Evolutionary conservation across 2,797 vertebrate genomes (phyloP).

Genomic region (Acipenser oxyrinchus): DNA sequence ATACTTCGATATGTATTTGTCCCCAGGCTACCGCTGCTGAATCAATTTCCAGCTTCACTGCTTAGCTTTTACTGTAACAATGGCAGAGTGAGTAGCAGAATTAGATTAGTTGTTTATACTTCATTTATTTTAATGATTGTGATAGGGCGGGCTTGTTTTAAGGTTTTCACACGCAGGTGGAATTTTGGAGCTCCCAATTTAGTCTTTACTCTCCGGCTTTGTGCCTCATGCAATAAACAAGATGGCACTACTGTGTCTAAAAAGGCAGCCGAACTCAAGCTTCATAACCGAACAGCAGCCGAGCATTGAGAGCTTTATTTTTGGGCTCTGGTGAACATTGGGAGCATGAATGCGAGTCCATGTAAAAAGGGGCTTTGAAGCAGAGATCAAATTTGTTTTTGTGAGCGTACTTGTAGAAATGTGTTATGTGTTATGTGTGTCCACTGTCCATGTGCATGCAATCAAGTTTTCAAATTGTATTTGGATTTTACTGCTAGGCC

Average conservation of each 20-base stretch:
- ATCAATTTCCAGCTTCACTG: slow-evolving; percentile 26
- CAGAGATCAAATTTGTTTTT: too few species aligned
- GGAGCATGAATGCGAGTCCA: background rate
- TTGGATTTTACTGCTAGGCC: too few species aligned
- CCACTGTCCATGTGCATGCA: too few species aligned
- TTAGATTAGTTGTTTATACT: slow-evolving; percentile 17
- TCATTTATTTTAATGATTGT: slow-evolving; percentile 23
- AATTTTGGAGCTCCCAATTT: slow-evolving; percentile 28
- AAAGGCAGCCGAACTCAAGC: background rate
- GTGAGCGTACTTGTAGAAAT: too few species aligned
- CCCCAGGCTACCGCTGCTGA: slow-evolving; percentile 15
- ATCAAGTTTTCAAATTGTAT: too few species aligned
- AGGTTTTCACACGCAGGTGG: slow-evolving; percentile 23
- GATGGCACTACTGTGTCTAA: background rate
- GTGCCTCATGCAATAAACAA: slow-evolving; percentile 26
- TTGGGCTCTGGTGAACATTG: background rate
- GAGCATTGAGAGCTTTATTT: background rate
- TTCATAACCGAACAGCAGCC: background rate
- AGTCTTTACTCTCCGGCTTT: slow-evolving; percentile 33
- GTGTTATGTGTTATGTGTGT: too few species aligned
- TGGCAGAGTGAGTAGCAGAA: slow-evolving; percentile 21
- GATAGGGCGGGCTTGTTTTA: slow-evolving; percentile 24
- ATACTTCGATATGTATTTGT: slow-evolving; percentile 30
- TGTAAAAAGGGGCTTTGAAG: background rate
- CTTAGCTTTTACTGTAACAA: slow-evolving; percentile 35